Percentiles rank a stretch among this genome's conserved stretches.
Evolutionary conservation across 2,113 vertebrate species (phyloP).

Genomic region (Catharus fuscescens): DNA sequence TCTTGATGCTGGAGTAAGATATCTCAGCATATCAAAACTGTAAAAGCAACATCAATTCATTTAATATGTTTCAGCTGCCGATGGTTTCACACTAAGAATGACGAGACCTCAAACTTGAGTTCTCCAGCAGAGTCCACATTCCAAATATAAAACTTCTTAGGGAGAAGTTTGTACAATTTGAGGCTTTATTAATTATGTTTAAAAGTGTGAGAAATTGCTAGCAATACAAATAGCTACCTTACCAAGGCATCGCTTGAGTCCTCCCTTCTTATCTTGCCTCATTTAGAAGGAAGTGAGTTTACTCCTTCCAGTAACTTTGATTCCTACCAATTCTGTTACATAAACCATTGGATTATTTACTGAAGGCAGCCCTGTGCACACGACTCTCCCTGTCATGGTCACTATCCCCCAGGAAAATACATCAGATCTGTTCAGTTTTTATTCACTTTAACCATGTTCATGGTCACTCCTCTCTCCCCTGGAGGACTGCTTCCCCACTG

Average conservation of each 20-base stretch:
- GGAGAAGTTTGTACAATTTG: neutral
- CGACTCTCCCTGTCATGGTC: neutral
- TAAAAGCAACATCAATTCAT: neutral
- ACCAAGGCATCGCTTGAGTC: neutral
- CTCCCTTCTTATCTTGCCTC: neutral
- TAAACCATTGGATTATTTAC: neutral
- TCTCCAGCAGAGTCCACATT: neutral
- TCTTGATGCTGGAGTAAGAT: neutral
- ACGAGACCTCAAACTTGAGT: neutral
- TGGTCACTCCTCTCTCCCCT: no score
- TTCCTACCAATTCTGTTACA: neutral
- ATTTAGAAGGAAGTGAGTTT: neutral
- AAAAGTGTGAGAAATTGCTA: neutral
- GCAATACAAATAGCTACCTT: neutral
- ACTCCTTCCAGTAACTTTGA: neutral
- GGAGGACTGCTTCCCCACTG: neutral
- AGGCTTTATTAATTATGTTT: neutral
- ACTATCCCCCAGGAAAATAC: neutral
- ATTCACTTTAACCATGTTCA: neutral
- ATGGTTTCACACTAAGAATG: neutral
- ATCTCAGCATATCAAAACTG: neutral
- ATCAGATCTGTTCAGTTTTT: neutral
- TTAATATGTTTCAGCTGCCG: neutral
- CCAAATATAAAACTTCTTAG: neutral
- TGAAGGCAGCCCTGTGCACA: neutral